These are phyloP conservation scores for Leucosticte australis DNA, from an alignment of 2,113 vertebrate species.

Conservation along the genomic window DNA sequence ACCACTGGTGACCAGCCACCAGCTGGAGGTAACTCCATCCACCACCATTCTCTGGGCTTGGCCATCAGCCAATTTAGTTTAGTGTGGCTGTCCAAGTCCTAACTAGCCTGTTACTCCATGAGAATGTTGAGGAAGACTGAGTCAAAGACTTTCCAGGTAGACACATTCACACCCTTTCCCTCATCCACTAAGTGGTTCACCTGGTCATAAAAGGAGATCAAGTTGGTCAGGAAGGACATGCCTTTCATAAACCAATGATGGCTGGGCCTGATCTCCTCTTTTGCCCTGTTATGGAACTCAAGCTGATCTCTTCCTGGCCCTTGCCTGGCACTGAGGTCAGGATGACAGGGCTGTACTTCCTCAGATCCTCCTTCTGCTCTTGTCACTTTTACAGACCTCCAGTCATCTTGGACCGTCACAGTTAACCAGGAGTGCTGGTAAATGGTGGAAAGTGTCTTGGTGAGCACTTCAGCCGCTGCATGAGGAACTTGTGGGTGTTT, in stretches of 20 bases:
- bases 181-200: not conserved
- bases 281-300: not conserved
- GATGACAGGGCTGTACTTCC: not conserved
- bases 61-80: not conserved
- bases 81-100: not conserved
- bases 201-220: not conserved
- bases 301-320: not conserved
- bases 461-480: not conserved
- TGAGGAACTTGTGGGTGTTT: fast-evolving
- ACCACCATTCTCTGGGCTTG: not conserved
- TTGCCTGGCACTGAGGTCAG: not conserved
- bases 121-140: not conserved
- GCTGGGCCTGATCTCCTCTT: not conserved
- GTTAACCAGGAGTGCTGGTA: not conserved
- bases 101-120: not conserved
- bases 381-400: not conserved
- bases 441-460: not conserved
- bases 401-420: not conserved
- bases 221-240: not conserved
- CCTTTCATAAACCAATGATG: not conserved
- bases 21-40: not conserved
- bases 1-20: not conserved
- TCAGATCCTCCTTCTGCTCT: not conserved
- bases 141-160: not conserved
- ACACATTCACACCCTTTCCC: not conserved